Evolutionary conservation across 2,888 invertebrate species (phyloP), one percentile per base, ranked within the genome.

Genomic region (Caenorhabditis sinica): DNA sequence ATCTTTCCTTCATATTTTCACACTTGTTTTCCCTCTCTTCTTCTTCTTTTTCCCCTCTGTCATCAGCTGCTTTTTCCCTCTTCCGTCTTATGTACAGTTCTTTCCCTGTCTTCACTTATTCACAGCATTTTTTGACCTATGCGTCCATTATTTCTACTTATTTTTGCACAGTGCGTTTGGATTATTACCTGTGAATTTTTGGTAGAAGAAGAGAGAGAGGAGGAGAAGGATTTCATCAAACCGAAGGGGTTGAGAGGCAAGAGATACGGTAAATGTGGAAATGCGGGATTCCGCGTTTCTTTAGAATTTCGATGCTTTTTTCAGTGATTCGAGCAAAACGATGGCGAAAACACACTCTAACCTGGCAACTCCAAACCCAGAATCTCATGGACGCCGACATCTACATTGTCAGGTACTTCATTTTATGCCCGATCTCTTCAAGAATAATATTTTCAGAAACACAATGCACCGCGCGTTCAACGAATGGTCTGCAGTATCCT

Each of bases 401-500:
- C 20, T 89, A 79, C 60, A 87, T 87, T n/a, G 82, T 88, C 53
- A 83, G 88, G 88, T 86, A 45, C 25, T 5, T 45, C 61, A n/a
- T 28, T 58, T 30, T 5, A 40, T 4, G n/a, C 15, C n/a, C n/a
- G n/a, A n/a, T n/a, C n/a, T n/a, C n/a, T 60, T 60, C 15, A 36
- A 51, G 33, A 36, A 11, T 40, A 6, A 40, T 11, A 11, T 71
- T 82, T 86, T 28, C 82, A 92, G 92, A 66, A 91, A 90, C 81
- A 90, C 91, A 13, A 76, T 92, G 56, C 90, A 92, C 81, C 88
- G 92, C 13, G 92, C 91, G 11, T 91, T 92, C 81, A 85, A 87
- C 66, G 85, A 89, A 36, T 92, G 92, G 92, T 71, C 90, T 13
- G 73, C 86, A 5, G 91, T 89, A 2, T 89, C 90, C 0, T 74